Conservation (phyloP, 2,113 vertebrate species). For the Phoxinus phoxinus region DNA sequence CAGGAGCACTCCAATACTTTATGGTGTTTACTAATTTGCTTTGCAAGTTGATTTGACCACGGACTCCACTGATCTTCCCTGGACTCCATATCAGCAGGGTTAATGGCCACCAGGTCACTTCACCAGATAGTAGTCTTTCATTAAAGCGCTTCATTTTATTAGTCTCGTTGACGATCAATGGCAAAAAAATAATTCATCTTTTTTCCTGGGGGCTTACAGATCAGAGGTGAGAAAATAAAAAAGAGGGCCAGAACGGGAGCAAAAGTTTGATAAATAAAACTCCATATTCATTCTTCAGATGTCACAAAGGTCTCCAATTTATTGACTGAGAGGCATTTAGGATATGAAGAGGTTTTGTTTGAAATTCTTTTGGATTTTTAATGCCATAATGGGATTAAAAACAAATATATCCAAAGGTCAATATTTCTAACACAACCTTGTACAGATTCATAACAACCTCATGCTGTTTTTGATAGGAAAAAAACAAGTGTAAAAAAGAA, state of each 20-base stretch:
- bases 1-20: conserved; percentile 78
- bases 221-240: conserved; percentile 76
- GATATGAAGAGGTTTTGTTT: conserved; percentile 31
- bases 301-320: conserved; percentile 38
- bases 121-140: conserved; percentile 72
- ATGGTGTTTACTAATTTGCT: conserved; percentile 81
- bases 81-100: conserved; percentile 73
- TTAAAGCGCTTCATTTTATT: conserved; percentile 81
- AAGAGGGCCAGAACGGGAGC: conserved; percentile 61
- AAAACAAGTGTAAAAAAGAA: neutral
- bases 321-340: conserved; percentile 38
- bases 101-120: conserved; percentile 69
- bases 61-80: conserved; percentile 70
- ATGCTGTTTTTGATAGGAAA: neutral
- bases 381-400: neutral
- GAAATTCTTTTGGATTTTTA: conserved; percentile 12
- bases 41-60: conserved; percentile 77
- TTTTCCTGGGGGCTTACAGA: conserved; percentile 67
- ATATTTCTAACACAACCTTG: neutral
- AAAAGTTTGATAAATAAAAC: conserved; percentile 68
- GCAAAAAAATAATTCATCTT: conserved; percentile 76
- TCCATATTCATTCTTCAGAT: conserved; percentile 41
- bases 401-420: neutral
- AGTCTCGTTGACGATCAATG: conserved; percentile 80
- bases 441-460: neutral